Conservation (phyloP, 1,140 invertebrate species). For the Ruditapes philippinarum region DNA sequence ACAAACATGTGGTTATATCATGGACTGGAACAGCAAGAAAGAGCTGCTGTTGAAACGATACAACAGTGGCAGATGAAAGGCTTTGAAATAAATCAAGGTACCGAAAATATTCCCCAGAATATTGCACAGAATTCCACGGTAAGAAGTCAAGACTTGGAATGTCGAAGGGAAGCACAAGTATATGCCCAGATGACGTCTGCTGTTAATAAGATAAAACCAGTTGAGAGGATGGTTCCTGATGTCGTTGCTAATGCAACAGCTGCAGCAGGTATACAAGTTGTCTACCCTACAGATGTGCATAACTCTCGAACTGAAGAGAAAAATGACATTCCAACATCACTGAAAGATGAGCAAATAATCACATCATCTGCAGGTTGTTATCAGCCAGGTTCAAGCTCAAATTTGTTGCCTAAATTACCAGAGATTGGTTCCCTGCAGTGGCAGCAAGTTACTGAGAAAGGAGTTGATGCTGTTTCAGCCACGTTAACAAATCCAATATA, state of each 20-base stretch:
- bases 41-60: conserved; percentile 50
- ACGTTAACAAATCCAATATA: background rate
- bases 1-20: background rate
- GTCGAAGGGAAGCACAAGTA: background rate
- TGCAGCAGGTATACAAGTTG: conserved; percentile 34
- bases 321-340: background rate
- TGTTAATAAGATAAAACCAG: background rate
- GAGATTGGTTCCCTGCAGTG: conserved; percentile 11
- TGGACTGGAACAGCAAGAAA: conserved; percentile 54
- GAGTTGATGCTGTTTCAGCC: background rate
- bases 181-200: background rate
- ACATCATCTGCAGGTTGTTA: background rate
- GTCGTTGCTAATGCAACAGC: conserved; percentile 33
- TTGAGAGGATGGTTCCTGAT: background rate
- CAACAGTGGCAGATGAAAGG: conserved; percentile 64
- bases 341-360: background rate
- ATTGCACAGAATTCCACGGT: background rate
- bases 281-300: background rate
- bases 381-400: background rate
- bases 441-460: background rate
- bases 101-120: background rate
- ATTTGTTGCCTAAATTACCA: conserved; percentile 5
- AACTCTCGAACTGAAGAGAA: background rate
- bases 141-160: background rate
- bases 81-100: conserved; percentile 12